Base-by-base conservation (phyloP, 2,888 invertebrate genomes). In the Yponomeuta malinellus region DNA sequence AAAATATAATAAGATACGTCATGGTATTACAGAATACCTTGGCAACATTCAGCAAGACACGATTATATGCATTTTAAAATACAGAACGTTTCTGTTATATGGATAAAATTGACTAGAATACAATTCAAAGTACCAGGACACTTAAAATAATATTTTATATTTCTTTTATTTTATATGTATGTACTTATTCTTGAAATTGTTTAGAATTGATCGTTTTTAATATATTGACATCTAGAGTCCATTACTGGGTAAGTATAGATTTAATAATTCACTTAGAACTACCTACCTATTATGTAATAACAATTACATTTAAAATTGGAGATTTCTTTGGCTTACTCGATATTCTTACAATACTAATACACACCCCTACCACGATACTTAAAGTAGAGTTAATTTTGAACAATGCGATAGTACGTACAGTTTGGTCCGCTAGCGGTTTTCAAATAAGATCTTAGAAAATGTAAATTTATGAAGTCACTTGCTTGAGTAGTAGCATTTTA, bases 61-160 rank as follows among this genome's bases (percentile, higher is more conserved):
- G 29, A 65, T 65, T 15, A 67, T 43, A 67, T 67, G 33, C 29
- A 64, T 59, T 23, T 67, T 43, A 12, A 67, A 67, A 43, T 67
- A 43, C 15, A 59, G 15, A 59, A 12, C 15, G 52, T 59, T 59
- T 37, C 12, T 10, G 12, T 67, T 29, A n/a, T 75, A 75, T 72
- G 71, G 72, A 74, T 77, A 74, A 86, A 87, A 88, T 88, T 89
- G 89, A 89, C 89, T 89, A 89, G 88, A 88, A 81, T 81, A 74
- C 52, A 3, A 68, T 68, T 68, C 43, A 68, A 52, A 68, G 52
- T 52, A 68, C 48, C 68, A 48, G n/a, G 29, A 77, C 79, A 81
- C 76, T 82, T 83, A 80, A 78, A 77, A 76, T 74, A 76, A 74
- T 72, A 70, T 72, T 71, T 75, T 71, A 68, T 23, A 23, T 63